Evolutionary conservation across 1,140 invertebrate genomes (phyloP), one percentile per base, ranked within the genome.

Genomic region (Piezodorus guildinii): DNA sequence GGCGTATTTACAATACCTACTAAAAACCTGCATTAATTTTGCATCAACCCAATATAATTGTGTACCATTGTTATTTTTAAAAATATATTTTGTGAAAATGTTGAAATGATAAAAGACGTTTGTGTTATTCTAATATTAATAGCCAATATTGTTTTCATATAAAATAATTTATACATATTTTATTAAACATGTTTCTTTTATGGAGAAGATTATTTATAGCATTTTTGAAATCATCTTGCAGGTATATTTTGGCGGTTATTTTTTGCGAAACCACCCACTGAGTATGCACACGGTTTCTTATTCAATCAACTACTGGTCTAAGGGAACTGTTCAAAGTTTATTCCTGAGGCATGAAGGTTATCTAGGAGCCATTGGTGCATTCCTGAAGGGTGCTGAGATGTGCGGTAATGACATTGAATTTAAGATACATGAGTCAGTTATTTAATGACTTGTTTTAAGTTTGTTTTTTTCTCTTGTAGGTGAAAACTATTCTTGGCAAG

Each of bases 331-430:
- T 17, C 81, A 86, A 68, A 80, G 85, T 9, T 72, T 86, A 59
- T 90, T 88, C 74, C 74, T 90, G 10, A 74, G 87, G 14, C 87
- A 90, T 72, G 87, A 90, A 75, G 87, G 86, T 4, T 90, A 89
- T 71, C 75, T 88, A 19, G 84, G 86, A 58, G 86, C 86, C 0
- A 87, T 90, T 67, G 87, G 87, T 21, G 87, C 87, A 17, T 89
- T 88, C 75, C 72, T 90, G 0, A 84, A 83, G 69, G 85, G 85
- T 16, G 79, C 81, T 45, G 81, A 86, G 71, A 83, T 85, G 69
- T 78, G 77, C 70, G 77, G 77, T 74, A 67, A 45, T 30, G 2
- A 2, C 8, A 58, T 8, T 58, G 6, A 21, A 25, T 52, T 52
- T 6, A 39, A 39, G 12, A 5, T 39, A 10, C 34, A 1, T 39